Evolutionary conservation across 2,888 invertebrate genomes (phyloP).

Genomic region (Drosophila engyochracea): DNA sequence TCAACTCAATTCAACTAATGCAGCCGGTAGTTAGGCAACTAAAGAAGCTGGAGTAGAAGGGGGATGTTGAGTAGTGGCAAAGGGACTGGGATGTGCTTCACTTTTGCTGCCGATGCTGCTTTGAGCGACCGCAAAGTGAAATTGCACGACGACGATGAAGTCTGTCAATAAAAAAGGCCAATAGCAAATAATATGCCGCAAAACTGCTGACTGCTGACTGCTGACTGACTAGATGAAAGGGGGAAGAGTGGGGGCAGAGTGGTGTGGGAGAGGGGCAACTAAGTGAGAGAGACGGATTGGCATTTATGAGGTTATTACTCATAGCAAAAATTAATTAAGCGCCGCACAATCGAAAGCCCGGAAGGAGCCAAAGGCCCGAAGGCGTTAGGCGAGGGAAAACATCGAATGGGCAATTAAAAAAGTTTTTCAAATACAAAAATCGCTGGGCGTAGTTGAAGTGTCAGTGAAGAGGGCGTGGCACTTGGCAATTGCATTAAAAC

Average conservation of each 20-base stretch:
- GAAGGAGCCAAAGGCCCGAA: conserved; percentile 2
- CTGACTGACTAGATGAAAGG: conserved; percentile 5
- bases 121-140: conserved; percentile 71
- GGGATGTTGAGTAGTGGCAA: neutral
- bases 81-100: conserved; percentile 18
- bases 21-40: conserved; percentile 9
- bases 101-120: conserved; percentile 28
- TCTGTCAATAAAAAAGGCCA: conserved; percentile 64
- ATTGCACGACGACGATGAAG: conserved; percentile 59
- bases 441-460: conserved; percentile 12
- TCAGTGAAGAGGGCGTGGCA: conserved; percentile 30
- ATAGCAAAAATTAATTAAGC: conserved; percentile 74
- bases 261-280: neutral
- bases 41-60: neutral
- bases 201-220: conserved; percentile 59
- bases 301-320: conserved; percentile 70
- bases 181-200: conserved; percentile 72
- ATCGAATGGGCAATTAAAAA: conserved; percentile 71
- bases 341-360: conserved; percentile 33
- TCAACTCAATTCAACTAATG: conserved; percentile 13
- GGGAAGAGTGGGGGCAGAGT: neutral
- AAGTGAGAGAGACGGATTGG: conserved; percentile 39
- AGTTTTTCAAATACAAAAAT: conserved; percentile 47
- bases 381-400: conserved; percentile 25
- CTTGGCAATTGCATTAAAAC: conserved; percentile 42